Base-by-base conservation (phyloP, 2,888 invertebrate genomes). In the Pasiphila rectangulata region DNA sequence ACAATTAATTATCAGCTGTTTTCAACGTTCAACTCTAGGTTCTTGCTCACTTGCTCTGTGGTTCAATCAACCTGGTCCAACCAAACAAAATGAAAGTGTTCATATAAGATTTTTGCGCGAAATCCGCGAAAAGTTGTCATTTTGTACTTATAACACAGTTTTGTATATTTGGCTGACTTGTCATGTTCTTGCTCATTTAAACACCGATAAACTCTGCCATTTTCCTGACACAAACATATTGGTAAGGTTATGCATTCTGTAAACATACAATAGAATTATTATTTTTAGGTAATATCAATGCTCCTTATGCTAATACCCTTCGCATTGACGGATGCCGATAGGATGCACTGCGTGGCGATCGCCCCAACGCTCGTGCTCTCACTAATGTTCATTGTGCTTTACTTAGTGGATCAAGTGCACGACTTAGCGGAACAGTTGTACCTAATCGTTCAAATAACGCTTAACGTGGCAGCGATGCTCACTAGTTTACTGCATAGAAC, bases 251-350 rank as follows among this genome's bases (percentile, higher is more conserved):
- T 41, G 36, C 25, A 23, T 4, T 30, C 9, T 34, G 24, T 40
- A 51, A 56, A 69, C 57, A 66, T 67, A 69, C 66, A 67, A 59
- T 50, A 65, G 57, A 59, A 62, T 75, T 69, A 72, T 86, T 83
- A 72, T 70, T 85, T 86, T 79, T 86, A 86, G 86, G 84, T 84
- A 61, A 69, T 86, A 65, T 76, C 87, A 62, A 58, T 86, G 76
- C 61, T 83, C 59, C 80, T 84, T 61, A 84, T 85, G 85, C 60
- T 83, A 62, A 62, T 83, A 50, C 85, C 86, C 57, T 82, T 83
- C 64, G 51, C 79, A 51, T 57, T 84, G 65, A 55, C 49, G 48
- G 75, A 70, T 34, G 68, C 76, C 37, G 72, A 69, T 36, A 52
- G 64, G 40, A 61, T 76, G 61, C 79, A 85, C 69, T 86, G 86